Conservation (phyloP, 2,888 invertebrate species). For the Globia sparganii region DNA sequence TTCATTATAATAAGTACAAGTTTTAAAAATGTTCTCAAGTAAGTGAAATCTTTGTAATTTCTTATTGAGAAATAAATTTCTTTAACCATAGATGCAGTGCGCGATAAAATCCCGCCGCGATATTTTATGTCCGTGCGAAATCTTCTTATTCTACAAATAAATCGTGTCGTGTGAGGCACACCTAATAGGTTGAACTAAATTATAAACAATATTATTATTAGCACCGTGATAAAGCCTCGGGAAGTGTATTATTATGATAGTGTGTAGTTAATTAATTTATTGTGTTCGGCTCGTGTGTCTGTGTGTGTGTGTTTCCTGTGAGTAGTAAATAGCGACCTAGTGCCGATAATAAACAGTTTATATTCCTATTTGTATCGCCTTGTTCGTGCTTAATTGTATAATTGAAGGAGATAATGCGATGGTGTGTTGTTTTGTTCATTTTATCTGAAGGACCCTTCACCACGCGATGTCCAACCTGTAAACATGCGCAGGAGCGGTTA, state of each 20-base stretch:
- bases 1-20: too few relatives aligned
- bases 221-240: constrained; percentile 33
- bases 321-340: constrained; percentile 11
- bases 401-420: constrained; percentile 27
- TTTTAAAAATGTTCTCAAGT: too few relatives aligned
- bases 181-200: constrained; percentile 31
- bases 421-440: constrained; percentile 20
- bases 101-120: too few relatives aligned
- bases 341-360: constrained; percentile 18
- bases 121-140: too few relatives aligned
- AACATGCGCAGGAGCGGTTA: not conserved
- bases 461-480: not conserved
- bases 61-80: too few relatives aligned
- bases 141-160: not conserved
- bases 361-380: constrained; percentile 21
- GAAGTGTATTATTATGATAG: constrained; percentile 46
- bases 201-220: constrained; percentile 48
- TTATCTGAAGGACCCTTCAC: not conserved
- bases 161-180: not conserved
- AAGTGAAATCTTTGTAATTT: too few relatives aligned
- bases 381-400: constrained; percentile 26
- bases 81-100: too few relatives aligned
- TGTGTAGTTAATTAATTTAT: constrained; percentile 49
- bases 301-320: constrained; percentile 39
- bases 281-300: constrained; percentile 2